Conservation (phyloP, 2,888 invertebrate genomes). For the Nematopogon swammerdamellus region DNA sequence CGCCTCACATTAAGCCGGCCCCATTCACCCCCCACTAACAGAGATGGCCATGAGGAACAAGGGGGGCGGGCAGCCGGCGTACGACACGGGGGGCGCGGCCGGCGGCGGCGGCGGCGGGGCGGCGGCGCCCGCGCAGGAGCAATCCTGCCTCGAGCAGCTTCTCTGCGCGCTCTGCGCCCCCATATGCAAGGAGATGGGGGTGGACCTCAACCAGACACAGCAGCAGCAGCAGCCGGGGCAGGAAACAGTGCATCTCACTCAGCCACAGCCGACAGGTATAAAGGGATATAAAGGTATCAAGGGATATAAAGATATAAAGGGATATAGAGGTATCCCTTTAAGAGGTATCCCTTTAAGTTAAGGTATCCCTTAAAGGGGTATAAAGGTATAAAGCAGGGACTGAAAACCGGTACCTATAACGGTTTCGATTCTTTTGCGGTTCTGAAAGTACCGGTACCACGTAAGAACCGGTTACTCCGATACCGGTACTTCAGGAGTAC, state of each 20-base stretch:
- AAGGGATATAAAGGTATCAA: slow-evolving; percentile 15
- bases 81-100: slow-evolving; percentile 34
- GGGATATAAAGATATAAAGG: too few species aligned
- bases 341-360: too few species aligned
- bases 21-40: slow-evolving; percentile 13
- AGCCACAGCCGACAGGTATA: slow-evolving; percentile 26
- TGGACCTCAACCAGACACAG: slow-evolving; percentile 35
- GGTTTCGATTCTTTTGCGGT: too few species aligned
- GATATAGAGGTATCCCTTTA: too few species aligned
- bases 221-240: slow-evolving; percentile 17
- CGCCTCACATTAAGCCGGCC: too few species aligned
- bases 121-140: slow-evolving; percentile 19
- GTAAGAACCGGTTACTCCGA: too few species aligned
- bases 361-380: too few species aligned
- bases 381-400: too few species aligned
- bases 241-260: slow-evolving; percentile 31
- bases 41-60: slow-evolving; percentile 35
- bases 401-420: too few species aligned
- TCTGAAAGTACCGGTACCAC: too few species aligned
- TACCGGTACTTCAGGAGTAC: too few species aligned
- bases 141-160: slow-evolving; percentile 40
- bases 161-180: slow-evolving; percentile 46
- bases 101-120: slow-evolving; percentile 9
- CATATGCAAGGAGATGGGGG: slow-evolving; percentile 48
- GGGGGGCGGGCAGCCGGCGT: slow-evolving; percentile 22